These are phyloP conservation scores for Trichomycterus rosablanca DNA, from an alignment of 2,113 vertebrate genomes.

Conservation along the genomic window DNA sequence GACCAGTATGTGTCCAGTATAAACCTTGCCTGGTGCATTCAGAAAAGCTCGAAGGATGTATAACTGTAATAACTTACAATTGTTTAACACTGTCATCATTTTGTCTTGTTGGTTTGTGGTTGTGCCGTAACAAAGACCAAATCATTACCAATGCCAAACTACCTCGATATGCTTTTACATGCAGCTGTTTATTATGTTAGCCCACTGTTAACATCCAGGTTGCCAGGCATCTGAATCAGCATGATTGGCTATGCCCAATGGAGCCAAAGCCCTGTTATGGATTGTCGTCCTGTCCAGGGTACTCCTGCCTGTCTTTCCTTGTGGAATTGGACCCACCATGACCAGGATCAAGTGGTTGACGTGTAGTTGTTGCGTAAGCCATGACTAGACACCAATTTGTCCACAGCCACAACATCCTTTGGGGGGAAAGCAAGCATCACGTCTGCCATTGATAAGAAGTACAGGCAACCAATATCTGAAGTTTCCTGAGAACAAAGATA, in stretches of 20 bases:
- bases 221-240: no score
- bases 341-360: no score
- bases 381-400: constrained; percentile 11
- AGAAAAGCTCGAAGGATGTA: constrained; percentile 19
- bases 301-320: no score
- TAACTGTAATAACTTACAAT: constrained; percentile 47
- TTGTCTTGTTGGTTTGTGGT: constrained; percentile 62
- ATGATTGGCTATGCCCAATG: no score
- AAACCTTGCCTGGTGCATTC: constrained; percentile 10
- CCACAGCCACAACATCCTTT: not conserved
- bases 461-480: not conserved
- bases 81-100: constrained; percentile 52
- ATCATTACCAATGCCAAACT: constrained; percentile 34
- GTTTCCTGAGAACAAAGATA: not conserved
- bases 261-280: no score
- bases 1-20: not conserved
- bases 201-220: no score
- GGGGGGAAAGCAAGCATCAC: not conserved
- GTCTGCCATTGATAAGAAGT: constrained; percentile 6
- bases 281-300: no score
- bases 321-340: no score
- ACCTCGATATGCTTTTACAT: no score
- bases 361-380: constrained; percentile 9
- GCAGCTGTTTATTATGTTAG: no score
- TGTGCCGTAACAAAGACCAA: constrained; percentile 64